Evolutionary conservation across 2,113 vertebrate species (phyloP).

Genomic region (Glaucomys volans): DNA sequence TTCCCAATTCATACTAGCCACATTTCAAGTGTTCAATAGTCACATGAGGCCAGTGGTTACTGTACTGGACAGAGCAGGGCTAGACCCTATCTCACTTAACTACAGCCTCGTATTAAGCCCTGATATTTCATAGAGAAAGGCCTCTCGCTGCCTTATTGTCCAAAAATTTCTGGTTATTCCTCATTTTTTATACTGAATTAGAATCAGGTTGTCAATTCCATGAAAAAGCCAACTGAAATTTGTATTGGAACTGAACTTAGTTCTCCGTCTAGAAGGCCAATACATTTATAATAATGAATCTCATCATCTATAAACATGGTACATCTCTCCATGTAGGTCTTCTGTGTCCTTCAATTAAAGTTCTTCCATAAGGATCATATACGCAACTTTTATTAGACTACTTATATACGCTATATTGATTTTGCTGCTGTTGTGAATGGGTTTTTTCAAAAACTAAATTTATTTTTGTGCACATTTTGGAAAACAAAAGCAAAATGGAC

Average conservation of each 20-base stretch:
- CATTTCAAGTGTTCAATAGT: background rate
- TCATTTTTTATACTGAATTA: background rate
- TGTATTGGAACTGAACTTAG: background rate
- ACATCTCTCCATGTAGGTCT: background rate
- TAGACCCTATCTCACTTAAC: background rate
- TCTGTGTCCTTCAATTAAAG: slow-evolving; percentile 6
- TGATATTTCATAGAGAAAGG: background rate
- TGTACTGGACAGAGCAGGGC: background rate
- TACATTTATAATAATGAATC: background rate
- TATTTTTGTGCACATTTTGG: background rate
- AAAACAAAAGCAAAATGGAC: background rate
- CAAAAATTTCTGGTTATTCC: background rate
- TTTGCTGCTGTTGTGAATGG: background rate
- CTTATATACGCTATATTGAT: background rate
- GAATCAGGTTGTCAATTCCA: background rate
- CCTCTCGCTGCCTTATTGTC: background rate
- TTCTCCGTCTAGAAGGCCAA: background rate
- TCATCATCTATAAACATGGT: slow-evolving; percentile 21
- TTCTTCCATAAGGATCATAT: background rate
- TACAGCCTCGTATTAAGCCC: background rate
- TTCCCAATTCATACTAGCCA: background rate
- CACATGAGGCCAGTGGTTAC: background rate
- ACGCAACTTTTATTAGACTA: background rate
- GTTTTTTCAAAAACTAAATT: background rate
- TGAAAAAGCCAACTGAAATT: background rate